These are phyloP conservation scores for Chromis chromis DNA, from an alignment of 2,797 vertebrate species.

Conservation along the genomic window DNA sequence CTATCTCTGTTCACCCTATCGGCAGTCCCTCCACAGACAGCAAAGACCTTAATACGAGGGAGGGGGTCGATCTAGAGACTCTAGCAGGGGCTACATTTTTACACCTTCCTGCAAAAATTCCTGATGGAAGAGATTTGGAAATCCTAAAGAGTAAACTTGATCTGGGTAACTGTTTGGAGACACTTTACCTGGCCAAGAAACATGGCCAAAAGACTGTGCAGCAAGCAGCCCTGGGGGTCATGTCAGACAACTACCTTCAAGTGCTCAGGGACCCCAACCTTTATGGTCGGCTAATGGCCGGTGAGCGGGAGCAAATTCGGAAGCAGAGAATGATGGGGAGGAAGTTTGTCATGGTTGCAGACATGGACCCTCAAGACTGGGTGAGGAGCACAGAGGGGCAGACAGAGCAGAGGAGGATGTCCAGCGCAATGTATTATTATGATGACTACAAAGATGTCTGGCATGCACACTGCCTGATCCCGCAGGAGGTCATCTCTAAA, in stretches of 20 bases:
- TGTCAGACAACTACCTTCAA: conserved; percentile 94
- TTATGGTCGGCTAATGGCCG: conserved; percentile 86
- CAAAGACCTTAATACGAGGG: conserved; percentile 3
- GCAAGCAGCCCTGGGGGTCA: conserved; percentile 88
- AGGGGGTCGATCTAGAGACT: conserved; percentile 59
- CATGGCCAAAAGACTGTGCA: conserved; percentile 79
- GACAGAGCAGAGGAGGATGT: conserved; percentile 54
- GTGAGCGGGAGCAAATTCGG: conserved; percentile 89
- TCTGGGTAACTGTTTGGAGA: conserved; percentile 91
- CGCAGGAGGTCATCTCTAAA: conserved; percentile 87
- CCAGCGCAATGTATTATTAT: conserved; percentile 89
- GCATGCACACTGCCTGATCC: conserved; percentile 85
- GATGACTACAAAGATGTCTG: conserved; percentile 86
- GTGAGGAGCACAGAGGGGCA: conserved; percentile 36
- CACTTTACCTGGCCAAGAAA: conserved; percentile 87
- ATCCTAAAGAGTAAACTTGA: conserved; percentile 82
- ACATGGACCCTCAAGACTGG: conserved; percentile 85
- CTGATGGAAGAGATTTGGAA: conserved; percentile 71
- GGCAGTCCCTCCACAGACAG: conserved; percentile 47
- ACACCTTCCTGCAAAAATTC: conserved; percentile 56
- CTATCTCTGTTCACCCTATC: conserved; percentile 17
- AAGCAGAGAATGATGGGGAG: conserved; percentile 84
- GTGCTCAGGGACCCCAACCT: conserved; percentile 88
- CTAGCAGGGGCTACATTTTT: conserved; percentile 72
- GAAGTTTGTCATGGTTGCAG: conserved; percentile 85